Evolutionary conservation across 2,797 vertebrate genomes (phyloP).

Genomic region (Sebastes iracundus): DNA sequence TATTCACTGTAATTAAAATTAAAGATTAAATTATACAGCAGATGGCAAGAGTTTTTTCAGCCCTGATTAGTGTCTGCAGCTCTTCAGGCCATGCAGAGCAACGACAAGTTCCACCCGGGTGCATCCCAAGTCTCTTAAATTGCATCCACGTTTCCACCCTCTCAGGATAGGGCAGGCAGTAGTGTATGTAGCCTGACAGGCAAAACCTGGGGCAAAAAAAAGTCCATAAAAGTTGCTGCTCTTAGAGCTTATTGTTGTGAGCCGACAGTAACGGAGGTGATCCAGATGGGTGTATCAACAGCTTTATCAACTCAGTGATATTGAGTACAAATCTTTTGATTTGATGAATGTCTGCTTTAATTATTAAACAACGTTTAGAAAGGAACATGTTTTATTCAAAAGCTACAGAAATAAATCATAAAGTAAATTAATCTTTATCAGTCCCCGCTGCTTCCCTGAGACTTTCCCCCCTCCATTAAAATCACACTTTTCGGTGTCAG

Average conservation of each 20-base stretch:
- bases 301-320: background rate
- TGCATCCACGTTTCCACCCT: too few species aligned
- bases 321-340: background rate
- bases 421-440: background rate
- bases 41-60: background rate
- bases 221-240: background rate
- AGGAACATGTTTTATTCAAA: background rate
- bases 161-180: too few species aligned
- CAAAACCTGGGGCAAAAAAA: background rate
- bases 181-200: background rate
- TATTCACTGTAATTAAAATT: background rate
- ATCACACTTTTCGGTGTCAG: conserved; percentile 18
- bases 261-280: background rate
- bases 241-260: background rate
- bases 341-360: background rate
- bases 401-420: background rate
- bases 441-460: background rate
- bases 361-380: background rate
- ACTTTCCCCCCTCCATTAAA: background rate
- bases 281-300: background rate
- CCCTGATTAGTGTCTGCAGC: background rate
- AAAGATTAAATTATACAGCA: background rate
- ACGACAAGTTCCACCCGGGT: background rate
- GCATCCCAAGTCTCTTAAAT: background rate
- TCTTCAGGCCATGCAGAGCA: background rate